These are phyloP conservation scores for Tapirus terrestris DNA, from an alignment of 2,113 vertebrate species.

Conservation along the genomic window DNA sequence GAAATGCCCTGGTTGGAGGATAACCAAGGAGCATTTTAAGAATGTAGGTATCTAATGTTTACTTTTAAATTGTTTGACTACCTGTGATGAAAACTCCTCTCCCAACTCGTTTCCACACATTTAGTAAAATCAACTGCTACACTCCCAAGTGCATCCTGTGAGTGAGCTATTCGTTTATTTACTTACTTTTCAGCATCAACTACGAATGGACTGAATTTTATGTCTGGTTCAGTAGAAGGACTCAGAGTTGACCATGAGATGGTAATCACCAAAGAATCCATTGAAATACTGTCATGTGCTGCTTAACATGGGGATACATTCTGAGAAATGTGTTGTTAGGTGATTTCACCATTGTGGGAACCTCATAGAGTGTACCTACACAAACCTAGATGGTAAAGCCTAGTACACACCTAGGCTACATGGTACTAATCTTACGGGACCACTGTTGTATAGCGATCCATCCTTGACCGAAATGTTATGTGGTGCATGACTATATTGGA, in stretches of 20 bases:
- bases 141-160: neutral
- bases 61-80: neutral
- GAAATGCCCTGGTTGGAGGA: neutral
- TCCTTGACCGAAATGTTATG: no score
- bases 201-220: neutral
- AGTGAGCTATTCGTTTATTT: neutral
- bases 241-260: neutral
- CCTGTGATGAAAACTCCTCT: neutral
- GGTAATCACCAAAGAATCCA: neutral
- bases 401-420: no score
- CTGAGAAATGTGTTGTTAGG: no score
- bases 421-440: no score
- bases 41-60: neutral
- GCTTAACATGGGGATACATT: no score
- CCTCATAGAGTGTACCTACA: no score
- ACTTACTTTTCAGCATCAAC: neutral
- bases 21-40: neutral
- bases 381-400: no score
- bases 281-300: neutral
- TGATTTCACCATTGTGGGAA: no score
- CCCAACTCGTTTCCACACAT: neutral
- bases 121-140: neutral
- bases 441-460: no score
- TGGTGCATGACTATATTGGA: neutral
- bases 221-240: neutral